Base-by-base conservation (phyloP, 2,113 vertebrate species). In the Panurus biarmicus region DNA sequence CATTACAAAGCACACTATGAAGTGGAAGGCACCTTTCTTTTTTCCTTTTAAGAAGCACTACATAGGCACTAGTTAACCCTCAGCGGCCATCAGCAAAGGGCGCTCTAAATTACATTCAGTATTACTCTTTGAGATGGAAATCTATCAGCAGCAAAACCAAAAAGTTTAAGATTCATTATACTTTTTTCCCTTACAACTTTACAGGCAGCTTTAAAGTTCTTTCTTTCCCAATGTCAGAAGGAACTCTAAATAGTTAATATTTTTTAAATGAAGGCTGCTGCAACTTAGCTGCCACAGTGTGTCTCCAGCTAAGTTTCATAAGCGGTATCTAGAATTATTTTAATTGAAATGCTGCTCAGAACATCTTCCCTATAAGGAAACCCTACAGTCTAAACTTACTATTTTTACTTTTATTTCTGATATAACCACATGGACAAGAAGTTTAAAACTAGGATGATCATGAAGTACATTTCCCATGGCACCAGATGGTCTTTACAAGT, bases 31-130 rank as follows among this genome's bases (percentile, higher is more conserved):
- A 69, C 28, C 58, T 66, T 92, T 13, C 24, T 54, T 35, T 42
- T 64, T 42, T 44, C 38, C 26, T 66, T 57, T 16, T 12, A 74
- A 9, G 31, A 91, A 83, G 58, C 1, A 1, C 20, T 25, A 28
- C 35, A 13, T 28, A 48, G 51, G 57, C 29, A 81, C 31, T 16
- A 38, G 26, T 16, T 60, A 76, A 57, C 29, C 36, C 54, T 48
- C n/a, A 42, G 53, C 42, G 71, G 18, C 0, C 0, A 64, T 19
- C 56, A 77, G 28, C 7, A 5, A 53, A 0, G 10, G 57, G 36
- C 0, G 0, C 42, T 72, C 33, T 36, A 61, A 45, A 66, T 65
- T 19, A 69, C 44, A 3, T 5, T 69, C 36, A 26, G 11, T 9
- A 31, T 28, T 31, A 42, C 14, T 4, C 28, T 36, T 42, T 24